These are phyloP conservation scores for Pempheris klunzingeri DNA, from an alignment of 2,797 vertebrate genomes.

Conservation along the genomic window DNA sequence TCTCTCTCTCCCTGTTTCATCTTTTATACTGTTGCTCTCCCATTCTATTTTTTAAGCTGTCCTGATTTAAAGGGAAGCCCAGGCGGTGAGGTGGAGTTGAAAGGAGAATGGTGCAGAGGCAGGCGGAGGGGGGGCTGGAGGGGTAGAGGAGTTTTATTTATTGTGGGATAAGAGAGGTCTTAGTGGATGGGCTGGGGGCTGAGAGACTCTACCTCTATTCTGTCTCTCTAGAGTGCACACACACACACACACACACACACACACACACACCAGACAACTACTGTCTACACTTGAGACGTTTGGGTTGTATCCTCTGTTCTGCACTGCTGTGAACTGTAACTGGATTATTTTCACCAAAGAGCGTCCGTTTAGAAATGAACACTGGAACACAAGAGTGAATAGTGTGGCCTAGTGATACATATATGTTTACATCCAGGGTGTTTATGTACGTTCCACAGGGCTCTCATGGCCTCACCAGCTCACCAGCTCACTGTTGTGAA, in stretches of 20 bases:
- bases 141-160: conserved; percentile 47
- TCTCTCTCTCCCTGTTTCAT: conserved; percentile 42
- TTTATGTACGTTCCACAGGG: not conserved
- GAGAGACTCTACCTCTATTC: conserved; percentile 11
- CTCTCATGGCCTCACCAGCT: too few species aligned
- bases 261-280: not conserved
- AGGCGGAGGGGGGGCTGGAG: not conserved
- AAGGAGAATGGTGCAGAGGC: conserved; percentile 22
- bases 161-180: conserved; percentile 46
- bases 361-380: not conserved
- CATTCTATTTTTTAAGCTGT: conserved; percentile 45
- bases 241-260: not conserved
- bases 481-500: too few species aligned
- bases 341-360: not conserved
- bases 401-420: not conserved
- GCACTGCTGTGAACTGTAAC: too few species aligned
- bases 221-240: not conserved
- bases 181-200: conserved; percentile 29
- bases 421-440: too few species aligned
- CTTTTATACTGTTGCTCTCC: conserved; percentile 21
- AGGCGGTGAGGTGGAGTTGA: conserved; percentile 25
- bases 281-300: not conserved
- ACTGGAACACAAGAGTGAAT: not conserved
- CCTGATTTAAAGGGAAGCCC: conserved; percentile 47
- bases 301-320: too few species aligned